A percentile compares a stretch with the other conserved stretches of the same genome.
Conservation (phyloP, 2,113 vertebrate species). For the Sphyrna mokarran region DNA sequence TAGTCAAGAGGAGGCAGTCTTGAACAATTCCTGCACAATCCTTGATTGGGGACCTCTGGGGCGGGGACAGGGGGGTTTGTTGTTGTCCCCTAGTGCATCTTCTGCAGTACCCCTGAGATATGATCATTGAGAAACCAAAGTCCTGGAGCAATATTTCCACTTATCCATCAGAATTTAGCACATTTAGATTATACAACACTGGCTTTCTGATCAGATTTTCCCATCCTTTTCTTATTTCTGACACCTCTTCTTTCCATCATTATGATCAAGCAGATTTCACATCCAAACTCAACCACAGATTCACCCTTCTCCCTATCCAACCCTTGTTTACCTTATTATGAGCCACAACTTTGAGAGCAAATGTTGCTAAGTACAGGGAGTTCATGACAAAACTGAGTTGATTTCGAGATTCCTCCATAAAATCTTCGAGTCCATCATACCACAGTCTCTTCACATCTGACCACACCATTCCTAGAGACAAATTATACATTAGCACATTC, state of each 20-base stretch:
- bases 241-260: too few species aligned
- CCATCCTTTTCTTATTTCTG: not conserved
- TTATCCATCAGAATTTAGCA: not conserved
- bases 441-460: conserved; percentile 94
- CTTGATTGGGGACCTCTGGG: too few species aligned
- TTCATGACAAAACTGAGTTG: conserved; percentile 98
- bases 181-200: not conserved
- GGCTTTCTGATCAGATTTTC: not conserved
- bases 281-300: not conserved
- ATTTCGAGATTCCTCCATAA: conserved; percentile 92
- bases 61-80: too few species aligned
- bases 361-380: conserved; percentile 91
- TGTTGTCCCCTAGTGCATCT: too few species aligned
- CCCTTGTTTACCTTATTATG: conserved; percentile 77
- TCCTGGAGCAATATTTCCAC: not conserved
- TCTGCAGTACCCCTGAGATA: too few species aligned
- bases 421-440: conserved; percentile 95
- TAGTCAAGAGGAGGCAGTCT: too few species aligned
- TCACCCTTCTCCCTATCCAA: not conserved
- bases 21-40: too few species aligned
- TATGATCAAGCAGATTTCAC: not conserved
- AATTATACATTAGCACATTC: conserved; percentile 35
- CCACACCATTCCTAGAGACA: conserved; percentile 88
- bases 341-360: conserved; percentile 91
- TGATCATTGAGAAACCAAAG: too few species aligned